Base-by-base conservation (phyloP, 2,113 vertebrate species). In the Siniperca knerii region DNA sequence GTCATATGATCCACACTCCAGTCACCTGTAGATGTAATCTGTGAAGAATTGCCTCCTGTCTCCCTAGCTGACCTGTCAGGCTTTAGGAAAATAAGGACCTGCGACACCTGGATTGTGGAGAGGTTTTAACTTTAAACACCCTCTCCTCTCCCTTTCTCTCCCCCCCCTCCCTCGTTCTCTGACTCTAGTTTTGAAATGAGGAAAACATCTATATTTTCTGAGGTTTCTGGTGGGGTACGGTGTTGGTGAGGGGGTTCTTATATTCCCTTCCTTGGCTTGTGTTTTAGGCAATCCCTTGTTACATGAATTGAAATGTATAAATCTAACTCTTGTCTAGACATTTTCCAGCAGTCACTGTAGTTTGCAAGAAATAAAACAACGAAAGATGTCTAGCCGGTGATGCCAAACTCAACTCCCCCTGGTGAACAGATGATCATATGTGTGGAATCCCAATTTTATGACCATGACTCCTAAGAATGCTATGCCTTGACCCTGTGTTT, bases 221-320 rank as follows among this genome's bases (percentile, higher is more conserved):
- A 91, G 83, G 10, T 87, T 83, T 85, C 79, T 74, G 79, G 8
- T 76, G 82, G 48, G 75, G 70, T 69, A 60, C 21, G 2, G 23
- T 13, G 60, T 46, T 86, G 81, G 72, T 37, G 65, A 66, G 42
- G 46, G 69, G 64, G 95, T 96, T 96, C 95, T 97, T 97, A 92
- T 96, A 96, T 97, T 97, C 95, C 95, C 95, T 94, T 93, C 95
- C 90, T 96, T 97, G 96, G 97, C 96, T 96, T 93, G 95, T 90
- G 91, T 96, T 97, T 95, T 95, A 97, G 96, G 95, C 96, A 95
- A 97, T 97, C 96, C 96, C 96, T 96, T 96, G 96, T 97, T 97
- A 97, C 97, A 96, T 96, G 96, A 96, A 97, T 95, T 96, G 96
- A 97, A 97, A 97, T 96, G 96, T 96, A 97, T 97, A 97, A 98